A percentile compares a stretch with the other conserved stretches of the same genome.
These are phyloP conservation scores for Apamea anceps DNA, from an alignment of 2,888 invertebrate species.

Conservation along the genomic window DNA sequence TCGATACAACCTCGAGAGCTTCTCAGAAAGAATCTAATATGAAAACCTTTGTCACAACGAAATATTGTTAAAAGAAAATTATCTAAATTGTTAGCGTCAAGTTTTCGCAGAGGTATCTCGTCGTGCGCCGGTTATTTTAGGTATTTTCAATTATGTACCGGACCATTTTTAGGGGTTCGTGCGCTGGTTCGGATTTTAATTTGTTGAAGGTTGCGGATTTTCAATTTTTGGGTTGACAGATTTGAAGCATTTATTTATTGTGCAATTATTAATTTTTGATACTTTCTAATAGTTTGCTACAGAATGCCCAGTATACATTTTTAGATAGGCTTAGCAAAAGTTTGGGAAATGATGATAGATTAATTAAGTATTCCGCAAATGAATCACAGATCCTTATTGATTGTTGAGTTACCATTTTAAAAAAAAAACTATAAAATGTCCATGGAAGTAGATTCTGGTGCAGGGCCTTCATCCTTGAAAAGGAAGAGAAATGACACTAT, in stretches of 20 bases:
- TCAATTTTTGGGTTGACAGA: not conserved
- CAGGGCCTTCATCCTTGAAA: too few species aligned
- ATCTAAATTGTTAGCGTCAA: slow-evolving; percentile 78
- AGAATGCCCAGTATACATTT: too few species aligned
- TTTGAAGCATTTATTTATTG: not conserved
- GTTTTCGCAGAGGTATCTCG: slow-evolving; percentile 75
- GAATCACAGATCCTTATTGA: too few species aligned
- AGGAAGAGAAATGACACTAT: too few species aligned
- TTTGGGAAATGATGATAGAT: too few species aligned
- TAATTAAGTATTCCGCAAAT: too few species aligned
- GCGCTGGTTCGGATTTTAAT: not conserved
- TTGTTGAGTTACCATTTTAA: too few species aligned
- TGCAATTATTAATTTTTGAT: too few species aligned
- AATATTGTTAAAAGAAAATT: slow-evolving; percentile 76
- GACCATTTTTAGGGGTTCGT: slow-evolving; percentile 57
- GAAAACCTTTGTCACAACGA: slow-evolving; percentile 67
- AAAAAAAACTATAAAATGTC: too few species aligned
- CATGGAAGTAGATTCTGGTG: too few species aligned
- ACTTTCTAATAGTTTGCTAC: too few species aligned
- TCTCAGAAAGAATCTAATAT: slow-evolving; percentile 52
- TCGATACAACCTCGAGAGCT: slow-evolving; percentile 43
- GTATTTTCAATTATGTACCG: slow-evolving; percentile 86
- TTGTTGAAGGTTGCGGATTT: not conserved
- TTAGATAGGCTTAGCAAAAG: too few species aligned
- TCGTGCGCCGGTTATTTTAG: slow-evolving; percentile 81